Base-by-base conservation (phyloP, 1,140 invertebrate genomes). In the Dreissena rostriformis region DNA sequence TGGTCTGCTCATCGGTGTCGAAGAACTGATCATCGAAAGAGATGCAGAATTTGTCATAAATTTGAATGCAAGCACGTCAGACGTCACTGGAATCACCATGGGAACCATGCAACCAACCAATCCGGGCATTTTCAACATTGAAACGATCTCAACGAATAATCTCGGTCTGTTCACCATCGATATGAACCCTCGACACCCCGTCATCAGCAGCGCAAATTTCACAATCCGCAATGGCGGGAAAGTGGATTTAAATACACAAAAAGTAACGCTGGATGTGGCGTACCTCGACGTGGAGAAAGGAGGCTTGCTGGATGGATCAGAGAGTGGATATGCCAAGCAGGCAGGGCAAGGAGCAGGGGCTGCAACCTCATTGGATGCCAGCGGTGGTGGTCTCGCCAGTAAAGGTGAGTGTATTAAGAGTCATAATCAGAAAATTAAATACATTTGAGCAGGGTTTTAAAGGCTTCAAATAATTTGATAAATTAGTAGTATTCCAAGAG, bases 301-400 rank as follows among this genome's bases (percentile, higher is more conserved):
- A 12, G 89, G 83, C 29, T 19, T 70, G 10, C 71, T 91, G 17
- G 61, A 29, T 66, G 90, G 90, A 19, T 76, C 84, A 66, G 89
- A 86, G 8, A 52, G 82, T 73, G 90, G 88, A 14, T 78, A 88
- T 84, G 19, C 24, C 7, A 28, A 26, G 49, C 72, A 61, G 26
- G 52, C 66, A 65, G 90, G 89, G 11, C 82, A 77, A 17, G 89
- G 89, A 61, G 80, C 78, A n/a, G 88, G 88, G 7, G 49, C 61
- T n/a, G 67, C 63, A 0, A 73, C 26, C 4, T 78, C 78, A 12
- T 57, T 74, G 78, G 75, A 75, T 70, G 86, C 82, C 15, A 84
- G 86, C 73, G 90, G 90, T 17, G 90, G 72, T 63, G 86, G 87
- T 19, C 77, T 90, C 79, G 89, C 89, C 55, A 86, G 83, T 66